Conservation (phyloP, 2,797 vertebrate genomes). For the Semaprochilodus insignis region DNA sequence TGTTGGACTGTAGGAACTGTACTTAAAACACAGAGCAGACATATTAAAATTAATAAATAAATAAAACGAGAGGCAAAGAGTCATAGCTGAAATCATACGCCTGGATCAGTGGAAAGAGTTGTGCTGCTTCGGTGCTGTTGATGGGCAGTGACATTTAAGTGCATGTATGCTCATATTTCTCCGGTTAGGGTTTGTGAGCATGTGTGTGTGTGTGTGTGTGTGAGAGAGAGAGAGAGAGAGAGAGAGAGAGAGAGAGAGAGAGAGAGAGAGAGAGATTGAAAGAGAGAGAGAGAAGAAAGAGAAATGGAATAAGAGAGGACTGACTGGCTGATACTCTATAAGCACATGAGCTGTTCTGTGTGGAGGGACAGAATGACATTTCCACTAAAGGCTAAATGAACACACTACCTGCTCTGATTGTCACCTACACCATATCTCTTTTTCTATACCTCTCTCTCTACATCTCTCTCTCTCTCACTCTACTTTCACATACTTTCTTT, state of each 20-base stretch:
- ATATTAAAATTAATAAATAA: background rate
- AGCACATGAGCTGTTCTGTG: slow-evolving; percentile 41
- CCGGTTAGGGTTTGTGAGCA: background rate
- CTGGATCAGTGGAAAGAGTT: slow-evolving; percentile 19
- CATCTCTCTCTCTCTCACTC: too few species aligned
- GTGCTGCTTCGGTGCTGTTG: background rate
- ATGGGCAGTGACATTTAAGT: slow-evolving; percentile 54
- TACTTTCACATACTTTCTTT: too few species aligned
- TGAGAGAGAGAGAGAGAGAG: slow-evolving; percentile 30
- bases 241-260: slow-evolving; percentile 24
- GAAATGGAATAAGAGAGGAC: slow-evolving; percentile 45
- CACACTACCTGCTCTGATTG: slow-evolving; percentile 38
- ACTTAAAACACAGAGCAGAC: background rate
- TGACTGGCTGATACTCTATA: slow-evolving; percentile 35
- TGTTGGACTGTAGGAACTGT: too few species aligned
- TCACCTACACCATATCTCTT: background rate
- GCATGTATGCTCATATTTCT: slow-evolving; percentile 15
- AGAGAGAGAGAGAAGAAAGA: slow-evolving; percentile 30
- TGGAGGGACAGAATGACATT: slow-evolving; percentile 66
- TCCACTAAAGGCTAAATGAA: slow-evolving; percentile 51
- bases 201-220: slow-evolving; percentile 10
- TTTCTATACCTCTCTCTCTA: too few species aligned
- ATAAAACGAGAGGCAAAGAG: background rate
- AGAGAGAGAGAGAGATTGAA: slow-evolving; percentile 38
- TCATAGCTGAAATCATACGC: slow-evolving; percentile 9